Conservation (phyloP, 2,888 invertebrate genomes). For the Habrosyne pyritoides region DNA sequence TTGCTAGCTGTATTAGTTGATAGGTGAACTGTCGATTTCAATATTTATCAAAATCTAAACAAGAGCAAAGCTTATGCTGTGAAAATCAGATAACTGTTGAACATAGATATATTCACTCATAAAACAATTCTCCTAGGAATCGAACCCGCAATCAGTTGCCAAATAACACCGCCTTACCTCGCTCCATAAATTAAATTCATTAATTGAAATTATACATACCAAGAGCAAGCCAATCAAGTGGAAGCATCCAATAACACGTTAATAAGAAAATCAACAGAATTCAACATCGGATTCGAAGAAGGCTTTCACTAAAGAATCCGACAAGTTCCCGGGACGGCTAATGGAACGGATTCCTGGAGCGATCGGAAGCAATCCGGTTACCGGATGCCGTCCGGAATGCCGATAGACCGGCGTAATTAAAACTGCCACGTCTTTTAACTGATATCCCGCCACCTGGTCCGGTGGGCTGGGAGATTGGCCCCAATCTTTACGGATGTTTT, state of each 20-base stretch:
- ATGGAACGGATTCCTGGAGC: conserved; percentile 67
- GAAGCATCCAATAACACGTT: conserved; percentile 29
- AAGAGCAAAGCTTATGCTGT: too few species aligned
- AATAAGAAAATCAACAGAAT: conserved; percentile 41
- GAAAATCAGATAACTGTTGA: too few species aligned
- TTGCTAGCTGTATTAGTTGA: too few species aligned
- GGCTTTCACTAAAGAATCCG: conserved; percentile 56
- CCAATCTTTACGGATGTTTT: conserved; percentile 9
- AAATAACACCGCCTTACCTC: too few species aligned
- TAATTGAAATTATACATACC: background rate
- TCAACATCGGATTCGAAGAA: conserved; percentile 27
- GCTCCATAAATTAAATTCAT: background rate
- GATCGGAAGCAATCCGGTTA: conserved; percentile 52
- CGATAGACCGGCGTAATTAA: conserved; percentile 71
- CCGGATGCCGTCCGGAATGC: conserved; percentile 57
- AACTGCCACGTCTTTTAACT: conserved; percentile 69
- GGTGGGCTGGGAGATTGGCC: conserved; percentile 37
- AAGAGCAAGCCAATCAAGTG: conserved; percentile 33
- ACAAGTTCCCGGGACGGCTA: conserved; percentile 57
- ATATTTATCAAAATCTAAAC: background rate
- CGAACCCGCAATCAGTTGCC: too few species aligned
- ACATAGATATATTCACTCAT: too few species aligned
- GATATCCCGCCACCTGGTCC: conserved; percentile 58
- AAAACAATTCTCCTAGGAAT: too few species aligned
- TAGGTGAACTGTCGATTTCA: too few species aligned